Evolutionary conservation across 2,888 invertebrate species (phyloP).

Genomic region (Nycteola revayana): DNA sequence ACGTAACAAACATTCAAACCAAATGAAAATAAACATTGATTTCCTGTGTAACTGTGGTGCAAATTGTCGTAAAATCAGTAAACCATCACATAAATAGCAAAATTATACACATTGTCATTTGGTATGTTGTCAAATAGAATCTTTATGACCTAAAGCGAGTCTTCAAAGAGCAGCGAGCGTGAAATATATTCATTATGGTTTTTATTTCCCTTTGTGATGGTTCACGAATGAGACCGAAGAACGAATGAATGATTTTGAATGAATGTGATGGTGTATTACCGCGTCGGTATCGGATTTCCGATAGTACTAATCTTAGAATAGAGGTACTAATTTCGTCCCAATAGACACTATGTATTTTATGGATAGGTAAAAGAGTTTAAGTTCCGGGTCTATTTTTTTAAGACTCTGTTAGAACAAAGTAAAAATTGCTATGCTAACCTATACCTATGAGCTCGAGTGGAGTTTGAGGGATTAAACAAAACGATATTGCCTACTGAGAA

Average conservation of each 20-base stretch:
- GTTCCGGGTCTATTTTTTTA: no score
- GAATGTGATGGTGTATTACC: conserved; percentile 14
- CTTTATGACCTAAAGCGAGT: conserved; percentile 39
- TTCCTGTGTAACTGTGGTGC: no score
- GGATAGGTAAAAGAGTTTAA: no score
- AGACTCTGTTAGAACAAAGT: no score
- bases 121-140: conserved; percentile 27
- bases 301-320: conserved; percentile 7
- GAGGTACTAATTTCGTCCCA: background rate
- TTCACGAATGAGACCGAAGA: conserved; percentile 25
- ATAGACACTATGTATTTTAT: background rate
- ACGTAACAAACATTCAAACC: no score
- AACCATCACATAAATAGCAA: conserved; percentile 37
- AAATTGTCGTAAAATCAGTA: conserved; percentile 19
- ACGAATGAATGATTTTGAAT: conserved; percentile 9
- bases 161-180: conserved; percentile 32
- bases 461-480: no score
- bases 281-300: conserved; percentile 10
- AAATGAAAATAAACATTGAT: no score
- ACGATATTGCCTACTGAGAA: no score
- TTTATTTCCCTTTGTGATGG: conserved; percentile 41
- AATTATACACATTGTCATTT: conserved; percentile 32
- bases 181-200: conserved; percentile 53
- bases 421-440: no score
- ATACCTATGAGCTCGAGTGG: no score